Conservation (phyloP, 1,140 invertebrate genomes). For the Orius insidiosus region DNA sequence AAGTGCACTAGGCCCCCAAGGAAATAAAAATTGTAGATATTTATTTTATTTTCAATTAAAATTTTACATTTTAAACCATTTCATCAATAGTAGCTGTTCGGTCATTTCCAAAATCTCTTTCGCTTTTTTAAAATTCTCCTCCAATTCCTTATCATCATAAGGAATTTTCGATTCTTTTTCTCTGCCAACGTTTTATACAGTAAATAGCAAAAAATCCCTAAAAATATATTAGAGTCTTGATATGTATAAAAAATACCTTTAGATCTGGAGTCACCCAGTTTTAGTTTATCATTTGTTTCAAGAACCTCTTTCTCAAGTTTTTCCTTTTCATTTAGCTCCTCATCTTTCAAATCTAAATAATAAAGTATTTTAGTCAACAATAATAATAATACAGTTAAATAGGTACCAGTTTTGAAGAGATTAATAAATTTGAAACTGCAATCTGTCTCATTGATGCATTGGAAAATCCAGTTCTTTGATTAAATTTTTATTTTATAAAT, state of each 20-base stretch:
- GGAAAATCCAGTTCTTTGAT: slow-evolving; percentile 22
- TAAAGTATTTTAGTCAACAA: no score
- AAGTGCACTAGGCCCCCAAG: no score
- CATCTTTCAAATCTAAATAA: slow-evolving; percentile 24
- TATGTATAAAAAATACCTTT: slow-evolving; percentile 25
- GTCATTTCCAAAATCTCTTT: not conserved
- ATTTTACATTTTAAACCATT: no score
- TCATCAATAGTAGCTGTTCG: not conserved
- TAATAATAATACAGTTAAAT: no score
- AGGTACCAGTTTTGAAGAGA: no score
- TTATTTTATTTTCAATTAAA: no score
- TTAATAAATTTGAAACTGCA: no score
- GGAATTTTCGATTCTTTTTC: not conserved
- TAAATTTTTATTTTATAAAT: slow-evolving; percentile 20
- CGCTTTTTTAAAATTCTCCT: slow-evolving; percentile 22
- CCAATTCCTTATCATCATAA: slow-evolving; percentile 28
- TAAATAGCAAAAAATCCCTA: slow-evolving; percentile 1
- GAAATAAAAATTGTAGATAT: no score
- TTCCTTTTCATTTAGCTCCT: slow-evolving; percentile 23
- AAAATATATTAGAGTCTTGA: no score
- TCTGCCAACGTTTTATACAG: slow-evolving; percentile 2
- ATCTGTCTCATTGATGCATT: no score
- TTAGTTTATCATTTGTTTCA: slow-evolving; percentile 20
- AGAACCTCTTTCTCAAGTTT: slow-evolving; percentile 24
- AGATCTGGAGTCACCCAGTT: slow-evolving; percentile 24